Percentiles rank a stretch among this genome's conserved stretches.
phyloP scores from a whole-genome alignment of 2,113 vertebrate species.

The Ancistrus triradiatus region DNA sequence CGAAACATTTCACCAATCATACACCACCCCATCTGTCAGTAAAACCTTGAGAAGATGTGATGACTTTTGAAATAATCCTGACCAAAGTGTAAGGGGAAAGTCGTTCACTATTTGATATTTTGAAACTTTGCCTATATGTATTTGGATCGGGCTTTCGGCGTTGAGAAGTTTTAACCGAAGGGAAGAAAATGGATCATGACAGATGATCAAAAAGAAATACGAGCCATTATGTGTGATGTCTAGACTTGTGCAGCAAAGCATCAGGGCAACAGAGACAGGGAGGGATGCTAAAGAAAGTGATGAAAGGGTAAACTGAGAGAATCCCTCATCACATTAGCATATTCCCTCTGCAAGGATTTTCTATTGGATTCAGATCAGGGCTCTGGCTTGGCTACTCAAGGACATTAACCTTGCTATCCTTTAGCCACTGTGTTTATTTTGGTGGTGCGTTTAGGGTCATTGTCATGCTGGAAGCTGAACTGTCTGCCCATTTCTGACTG shows the following conservation, averaged over 20 bases:
- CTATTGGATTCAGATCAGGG: too few relatives aligned
- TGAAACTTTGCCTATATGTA: slow-evolving; percentile 17
- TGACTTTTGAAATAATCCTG: slow-evolving; percentile 21
- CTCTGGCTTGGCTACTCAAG: too few relatives aligned
- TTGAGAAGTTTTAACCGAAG: slow-evolving; percentile 13
- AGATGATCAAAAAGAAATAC: slow-evolving; percentile 9
- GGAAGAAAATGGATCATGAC: slow-evolving; percentile 12
- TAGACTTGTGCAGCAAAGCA: neutral
- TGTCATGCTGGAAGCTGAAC: too few relatives aligned
- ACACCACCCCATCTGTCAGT: slow-evolving; percentile 24
- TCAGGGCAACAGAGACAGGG: neutral
- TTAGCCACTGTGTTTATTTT: too few relatives aligned
- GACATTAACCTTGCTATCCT: too few relatives aligned
- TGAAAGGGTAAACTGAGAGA: slow-evolving; percentile 10
- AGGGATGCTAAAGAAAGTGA: neutral
- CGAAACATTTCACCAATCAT: slow-evolving; percentile 31
- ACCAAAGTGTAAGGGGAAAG: neutral
- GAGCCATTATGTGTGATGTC: neutral
- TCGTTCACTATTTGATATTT: slow-evolving; percentile 1
- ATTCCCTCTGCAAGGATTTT: neutral
- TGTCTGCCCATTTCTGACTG: too few relatives aligned
- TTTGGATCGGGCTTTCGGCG: slow-evolving; percentile 2
- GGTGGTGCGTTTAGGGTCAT: too few relatives aligned
- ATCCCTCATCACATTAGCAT: slow-evolving; percentile 16
- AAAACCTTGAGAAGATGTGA: slow-evolving; percentile 21